phyloP scores from a whole-genome alignment of 2,888 invertebrate genomes.

The Lithophane socia region DNA sequence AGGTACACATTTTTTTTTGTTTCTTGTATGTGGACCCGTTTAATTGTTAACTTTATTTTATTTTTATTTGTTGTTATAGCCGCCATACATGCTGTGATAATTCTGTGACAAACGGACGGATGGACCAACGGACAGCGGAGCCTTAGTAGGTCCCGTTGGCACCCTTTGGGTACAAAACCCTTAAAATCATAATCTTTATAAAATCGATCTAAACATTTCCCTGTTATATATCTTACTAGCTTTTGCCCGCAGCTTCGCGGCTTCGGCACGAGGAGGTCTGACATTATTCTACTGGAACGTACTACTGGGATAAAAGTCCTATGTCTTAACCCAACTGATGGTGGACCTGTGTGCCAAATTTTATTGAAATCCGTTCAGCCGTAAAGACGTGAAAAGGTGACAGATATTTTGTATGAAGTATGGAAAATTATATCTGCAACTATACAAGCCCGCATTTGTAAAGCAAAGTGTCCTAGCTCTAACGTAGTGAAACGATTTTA shows the following conservation, averaged over 20 bases:
- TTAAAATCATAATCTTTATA: background rate
- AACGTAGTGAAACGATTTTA: constrained; percentile 4
- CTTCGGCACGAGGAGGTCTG: background rate
- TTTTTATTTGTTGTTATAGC: too few relatives aligned
- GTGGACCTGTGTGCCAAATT: background rate
- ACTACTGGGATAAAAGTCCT: too few relatives aligned
- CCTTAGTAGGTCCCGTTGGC: too few relatives aligned
- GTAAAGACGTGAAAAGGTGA: background rate
- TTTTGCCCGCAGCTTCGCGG: too few relatives aligned
- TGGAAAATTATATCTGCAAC: background rate
- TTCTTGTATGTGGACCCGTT: too few relatives aligned
- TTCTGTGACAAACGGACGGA: too few relatives aligned
- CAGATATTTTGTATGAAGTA: background rate
- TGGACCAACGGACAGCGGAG: too few relatives aligned
- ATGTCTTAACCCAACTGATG: background rate
- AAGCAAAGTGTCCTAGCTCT: background rate
- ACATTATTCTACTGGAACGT: background rate
- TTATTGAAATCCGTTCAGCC: background rate
- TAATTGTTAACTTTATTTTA: too few relatives aligned
- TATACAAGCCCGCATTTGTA: too few relatives aligned
- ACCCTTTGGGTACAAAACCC: too few relatives aligned
- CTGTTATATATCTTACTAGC: background rate
- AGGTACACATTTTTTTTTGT: too few relatives aligned
- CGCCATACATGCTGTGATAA: too few relatives aligned
- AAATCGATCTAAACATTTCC: background rate